A percentile compares a stretch with the other conserved stretches of the same genome.
These are phyloP conservation scores for Oligia strigilis DNA, from an alignment of 2,888 invertebrate species.

Conservation along the genomic window DNA sequence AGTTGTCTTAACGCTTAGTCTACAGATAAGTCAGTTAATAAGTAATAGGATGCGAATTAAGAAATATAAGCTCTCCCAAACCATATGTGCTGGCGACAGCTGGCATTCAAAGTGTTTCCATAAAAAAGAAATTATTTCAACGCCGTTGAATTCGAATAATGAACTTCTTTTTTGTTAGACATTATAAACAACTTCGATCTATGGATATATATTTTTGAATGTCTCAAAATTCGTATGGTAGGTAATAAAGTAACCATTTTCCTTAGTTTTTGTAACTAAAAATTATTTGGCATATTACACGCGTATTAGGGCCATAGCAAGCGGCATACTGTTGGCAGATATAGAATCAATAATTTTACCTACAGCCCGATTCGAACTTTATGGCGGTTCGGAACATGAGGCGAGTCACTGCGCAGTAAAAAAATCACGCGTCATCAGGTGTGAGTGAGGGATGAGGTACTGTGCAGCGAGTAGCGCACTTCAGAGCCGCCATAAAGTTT, in stretches of 20 bases:
- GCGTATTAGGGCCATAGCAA: background rate
- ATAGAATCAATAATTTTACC: background rate
- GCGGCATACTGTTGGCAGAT: background rate
- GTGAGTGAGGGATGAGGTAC: background rate
- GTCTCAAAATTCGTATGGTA: background rate
- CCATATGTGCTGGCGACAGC: constrained; percentile 6
- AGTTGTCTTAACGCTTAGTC: constrained; percentile 44
- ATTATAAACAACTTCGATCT: background rate
- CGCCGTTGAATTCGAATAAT: background rate
- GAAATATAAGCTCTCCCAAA: constrained; percentile 9
- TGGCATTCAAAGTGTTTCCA: background rate
- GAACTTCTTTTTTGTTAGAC: background rate
- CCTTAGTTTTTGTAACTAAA: background rate
- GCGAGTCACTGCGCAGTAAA: background rate
- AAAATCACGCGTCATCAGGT: background rate
- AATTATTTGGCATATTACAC: background rate
- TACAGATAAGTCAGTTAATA: constrained; percentile 55
- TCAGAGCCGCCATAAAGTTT: background rate
- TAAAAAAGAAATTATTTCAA: background rate
- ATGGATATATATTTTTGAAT: background rate
- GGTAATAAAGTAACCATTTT: background rate
- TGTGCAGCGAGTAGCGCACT: background rate
- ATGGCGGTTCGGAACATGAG: background rate
- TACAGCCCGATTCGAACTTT: background rate
- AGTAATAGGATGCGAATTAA: constrained; percentile 15